Conservation (phyloP, 1,140 invertebrate species). For the Oedothorax gibbosus region DNA sequence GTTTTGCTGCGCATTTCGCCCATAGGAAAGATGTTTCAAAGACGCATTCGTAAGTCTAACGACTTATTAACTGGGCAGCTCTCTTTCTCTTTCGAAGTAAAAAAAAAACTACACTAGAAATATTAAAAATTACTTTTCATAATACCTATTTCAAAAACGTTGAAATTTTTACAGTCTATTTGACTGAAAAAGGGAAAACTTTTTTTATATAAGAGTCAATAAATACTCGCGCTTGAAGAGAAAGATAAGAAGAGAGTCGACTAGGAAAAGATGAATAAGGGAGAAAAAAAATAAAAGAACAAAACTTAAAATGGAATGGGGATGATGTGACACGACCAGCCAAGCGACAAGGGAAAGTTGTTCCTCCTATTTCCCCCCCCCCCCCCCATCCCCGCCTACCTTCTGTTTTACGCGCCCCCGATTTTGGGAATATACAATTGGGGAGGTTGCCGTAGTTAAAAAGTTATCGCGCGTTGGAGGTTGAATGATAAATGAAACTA, state of each 20-base stretch:
- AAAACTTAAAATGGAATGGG: neutral
- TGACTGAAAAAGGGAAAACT: slow-evolving; percentile 1
- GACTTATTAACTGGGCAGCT: too few relatives aligned
- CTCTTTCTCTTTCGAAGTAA: too few relatives aligned
- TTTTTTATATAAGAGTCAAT: slow-evolving; percentile 10
- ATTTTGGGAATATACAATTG: neutral
- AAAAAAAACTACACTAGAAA: too few relatives aligned
- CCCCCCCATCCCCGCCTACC: neutral
- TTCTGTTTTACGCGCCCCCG: slow-evolving; percentile 38
- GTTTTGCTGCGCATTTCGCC: too few relatives aligned
- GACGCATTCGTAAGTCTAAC: too few relatives aligned
- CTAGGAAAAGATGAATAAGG: neutral
- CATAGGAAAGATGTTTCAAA: too few relatives aligned
- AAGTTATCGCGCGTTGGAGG: slow-evolving; percentile 5
- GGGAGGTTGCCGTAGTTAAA: slow-evolving; percentile 7
- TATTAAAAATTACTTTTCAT: too few relatives aligned
- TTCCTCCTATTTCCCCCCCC: slow-evolving; percentile 23
- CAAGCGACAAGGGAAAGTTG: slow-evolving; percentile 39
- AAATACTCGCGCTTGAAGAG: slow-evolving; percentile 9
- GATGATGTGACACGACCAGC: slow-evolving; percentile 44
- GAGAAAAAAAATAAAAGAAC: slow-evolving; percentile 11
- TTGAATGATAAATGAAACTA: neutral
- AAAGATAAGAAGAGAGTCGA: slow-evolving; percentile 2
- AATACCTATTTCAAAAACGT: neutral
- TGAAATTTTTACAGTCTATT: slow-evolving; percentile 27